phyloP scores from a whole-genome alignment of 2,888 invertebrate species.

The Chrysina gloriosa region DNA sequence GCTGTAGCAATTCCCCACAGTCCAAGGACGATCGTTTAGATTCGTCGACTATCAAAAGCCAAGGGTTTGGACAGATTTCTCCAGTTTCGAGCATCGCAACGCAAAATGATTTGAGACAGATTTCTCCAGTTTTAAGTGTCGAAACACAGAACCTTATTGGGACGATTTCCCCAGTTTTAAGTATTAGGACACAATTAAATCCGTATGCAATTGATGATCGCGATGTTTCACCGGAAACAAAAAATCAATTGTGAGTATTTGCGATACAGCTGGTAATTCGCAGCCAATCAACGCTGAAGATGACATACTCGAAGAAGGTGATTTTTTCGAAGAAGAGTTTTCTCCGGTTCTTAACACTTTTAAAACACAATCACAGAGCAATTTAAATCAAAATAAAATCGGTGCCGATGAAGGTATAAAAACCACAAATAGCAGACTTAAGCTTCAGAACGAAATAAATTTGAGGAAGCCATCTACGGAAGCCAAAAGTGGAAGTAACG shows the following conservation, averaged over 20 bases:
- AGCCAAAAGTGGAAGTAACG: no score
- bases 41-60: no score
- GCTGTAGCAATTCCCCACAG: conserved; percentile 8
- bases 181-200: no score
- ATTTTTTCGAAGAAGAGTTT: background rate
- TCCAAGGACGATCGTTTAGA: background rate
- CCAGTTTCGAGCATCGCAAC: background rate
- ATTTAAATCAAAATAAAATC: no score
- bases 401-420: background rate
- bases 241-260: no score
- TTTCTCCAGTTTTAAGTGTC: no score
- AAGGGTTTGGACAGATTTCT: no score
- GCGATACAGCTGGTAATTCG: background rate
- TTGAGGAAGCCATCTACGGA: background rate
- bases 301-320: background rate
- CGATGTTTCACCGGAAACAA: no score
- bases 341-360: background rate
- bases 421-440: background rate
- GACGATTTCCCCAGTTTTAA: no score
- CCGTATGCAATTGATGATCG: no score
- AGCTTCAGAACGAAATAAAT: background rate
- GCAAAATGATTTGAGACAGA: no score
- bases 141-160: no score
- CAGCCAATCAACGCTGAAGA: background rate
- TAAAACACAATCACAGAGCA: background rate